phyloP scores from a whole-genome alignment of 2,113 vertebrate species.

The Morone chrysops region DNA sequence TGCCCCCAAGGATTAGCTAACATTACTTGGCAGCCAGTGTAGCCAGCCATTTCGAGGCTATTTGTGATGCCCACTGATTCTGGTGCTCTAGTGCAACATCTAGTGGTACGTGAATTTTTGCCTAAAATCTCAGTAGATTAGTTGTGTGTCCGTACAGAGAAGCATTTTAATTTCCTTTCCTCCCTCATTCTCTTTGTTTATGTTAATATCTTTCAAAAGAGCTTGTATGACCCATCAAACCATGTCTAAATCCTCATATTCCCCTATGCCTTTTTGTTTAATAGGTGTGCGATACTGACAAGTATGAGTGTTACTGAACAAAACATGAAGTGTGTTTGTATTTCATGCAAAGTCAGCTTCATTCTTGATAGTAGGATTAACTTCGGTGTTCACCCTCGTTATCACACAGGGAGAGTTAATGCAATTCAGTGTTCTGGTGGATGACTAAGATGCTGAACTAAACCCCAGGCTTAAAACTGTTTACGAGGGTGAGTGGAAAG shows the following conservation, averaged over 20 bases:
- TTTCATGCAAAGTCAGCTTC: constrained; percentile 28
- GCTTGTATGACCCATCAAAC: not conserved
- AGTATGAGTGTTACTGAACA: not conserved
- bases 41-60: no score
- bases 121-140: not conserved
- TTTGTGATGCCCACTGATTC: no score
- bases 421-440: constrained; percentile 13
- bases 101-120: no score
- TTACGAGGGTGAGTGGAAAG: constrained; percentile 26
- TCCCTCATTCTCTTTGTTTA: not conserved
- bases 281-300: not conserved
- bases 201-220: not conserved
- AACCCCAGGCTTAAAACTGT: constrained; percentile 6
- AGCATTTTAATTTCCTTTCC: not conserved
- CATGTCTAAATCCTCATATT: not conserved
- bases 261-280: not conserved
- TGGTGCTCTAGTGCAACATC: no score
- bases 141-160: not conserved
- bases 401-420: constrained; percentile 35
- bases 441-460: constrained; percentile 31
- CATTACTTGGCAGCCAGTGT: no score
- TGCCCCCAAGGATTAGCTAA: no score
- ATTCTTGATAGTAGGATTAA: constrained; percentile 27
- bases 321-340: not conserved
- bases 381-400: constrained; percentile 20